Conservation (phyloP, 2,797 vertebrate species). For the Rhyacichthys aspro region DNA sequence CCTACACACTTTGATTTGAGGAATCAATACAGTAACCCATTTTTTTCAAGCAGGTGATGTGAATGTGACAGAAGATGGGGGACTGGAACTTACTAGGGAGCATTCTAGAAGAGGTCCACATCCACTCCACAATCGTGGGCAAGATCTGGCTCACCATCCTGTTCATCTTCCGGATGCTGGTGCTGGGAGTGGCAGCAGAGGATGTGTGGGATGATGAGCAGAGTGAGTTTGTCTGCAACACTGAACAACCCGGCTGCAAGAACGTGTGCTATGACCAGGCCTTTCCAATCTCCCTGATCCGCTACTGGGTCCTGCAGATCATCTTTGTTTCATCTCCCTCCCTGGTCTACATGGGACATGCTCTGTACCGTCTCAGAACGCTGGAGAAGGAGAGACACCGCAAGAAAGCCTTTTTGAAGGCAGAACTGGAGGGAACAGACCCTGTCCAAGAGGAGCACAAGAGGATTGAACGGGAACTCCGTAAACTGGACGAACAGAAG, state of each 20-base stretch:
- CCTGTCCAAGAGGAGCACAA: constrained; percentile 82
- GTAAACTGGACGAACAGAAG: constrained; percentile 91
- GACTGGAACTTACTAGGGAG: constrained; percentile 95
- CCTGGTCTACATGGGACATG: constrained; percentile 94
- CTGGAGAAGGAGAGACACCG: constrained; percentile 90
- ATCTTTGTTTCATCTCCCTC: constrained; percentile 96
- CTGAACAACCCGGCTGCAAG: constrained; percentile 93
- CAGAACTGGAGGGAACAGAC: constrained; percentile 85
- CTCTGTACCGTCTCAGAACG: constrained; percentile 87
- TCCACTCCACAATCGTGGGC: constrained; percentile 94
- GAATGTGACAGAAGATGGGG: constrained; percentile 89
- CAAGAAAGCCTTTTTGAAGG: constrained; percentile 86
- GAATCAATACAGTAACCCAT: neutral
- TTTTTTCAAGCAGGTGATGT: constrained; percentile 63
- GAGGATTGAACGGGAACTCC: constrained; percentile 87
- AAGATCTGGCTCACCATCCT: constrained; percentile 98
- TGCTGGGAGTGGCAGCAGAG: constrained; percentile 92
- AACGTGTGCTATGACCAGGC: constrained; percentile 94
- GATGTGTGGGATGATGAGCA: constrained; percentile 96
- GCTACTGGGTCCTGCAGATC: constrained; percentile 96
- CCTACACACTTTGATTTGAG: neutral
- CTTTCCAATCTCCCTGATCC: constrained; percentile 94
- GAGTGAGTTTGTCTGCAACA: constrained; percentile 94
- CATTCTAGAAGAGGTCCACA: constrained; percentile 94
- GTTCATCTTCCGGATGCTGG: constrained; percentile 95